Base-by-base conservation (phyloP, 2,113 vertebrate genomes). In the Notarius lentiginosus region DNA sequence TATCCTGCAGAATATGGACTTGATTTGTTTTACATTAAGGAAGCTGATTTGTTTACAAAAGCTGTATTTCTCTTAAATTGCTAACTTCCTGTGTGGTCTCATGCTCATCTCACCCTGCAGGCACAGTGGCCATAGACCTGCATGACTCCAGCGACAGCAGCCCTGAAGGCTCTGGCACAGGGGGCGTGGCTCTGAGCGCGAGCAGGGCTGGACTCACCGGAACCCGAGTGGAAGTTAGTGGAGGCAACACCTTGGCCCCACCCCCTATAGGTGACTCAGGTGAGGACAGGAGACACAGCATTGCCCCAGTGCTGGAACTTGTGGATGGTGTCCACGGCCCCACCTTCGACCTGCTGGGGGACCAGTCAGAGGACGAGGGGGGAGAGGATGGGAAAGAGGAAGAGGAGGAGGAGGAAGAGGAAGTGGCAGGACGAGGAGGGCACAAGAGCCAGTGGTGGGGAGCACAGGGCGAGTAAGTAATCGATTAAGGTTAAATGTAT, bases 101-200 rank as follows among this genome's bases (percentile, higher is more conserved):
- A 7, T 53, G 14, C 17, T 56, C 2, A 34, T 53, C 82, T 51
- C 12, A 2, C 49, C 76, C 75, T 73, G 17, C 90, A 96, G 96
- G 96, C 60, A 96, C 95, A 1, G 95, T 96, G 76, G 96, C 96
- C 55, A 96, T 96, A 17, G 96, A 96, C 91, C 92, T 96, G 65
- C 95, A 94, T 51, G 95, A 95, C 86, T 95, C 95, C 66, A 94
- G 94, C 20, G 95, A 95, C 92, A 95, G 94, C 89, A 95, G 94
- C 84, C 94, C 95, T 1, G 94, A 95, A 53, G 93, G 93, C 41
- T 92, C 91, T 80, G 93, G 93, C 1, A 88, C 88, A 0, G 90
- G 89, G 6, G 72, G 83, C 73, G 49, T 81, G 51, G 66, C 60
- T 24, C 30, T 86, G 76, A 84, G 76, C 10, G n/a, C 86, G 0